Percentiles rank a stretch among this genome's conserved stretches.
phyloP scores from a whole-genome alignment of 2,797 vertebrate genomes.

The Acomys russatus region DNA sequence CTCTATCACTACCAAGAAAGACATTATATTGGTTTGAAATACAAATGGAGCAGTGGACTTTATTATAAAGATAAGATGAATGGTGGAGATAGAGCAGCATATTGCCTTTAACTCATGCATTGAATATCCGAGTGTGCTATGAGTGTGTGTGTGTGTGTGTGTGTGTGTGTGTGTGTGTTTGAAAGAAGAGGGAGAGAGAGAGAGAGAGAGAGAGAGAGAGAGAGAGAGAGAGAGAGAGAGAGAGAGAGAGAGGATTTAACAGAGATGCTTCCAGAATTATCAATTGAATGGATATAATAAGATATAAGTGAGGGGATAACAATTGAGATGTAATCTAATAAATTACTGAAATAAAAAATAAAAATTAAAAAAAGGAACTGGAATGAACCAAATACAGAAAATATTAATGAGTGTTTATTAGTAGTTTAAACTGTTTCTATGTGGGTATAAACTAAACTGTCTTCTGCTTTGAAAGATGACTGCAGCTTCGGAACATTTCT shows the following conservation, averaged over 20 bases:
- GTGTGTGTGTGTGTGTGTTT: background rate
- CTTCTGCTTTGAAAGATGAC: background rate
- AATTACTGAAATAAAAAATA: too few species aligned
- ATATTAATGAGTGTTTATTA: background rate
- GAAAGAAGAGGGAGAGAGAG: background rate
- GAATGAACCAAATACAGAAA: background rate
- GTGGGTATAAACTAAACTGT: background rate
- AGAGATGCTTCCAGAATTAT: background rate
- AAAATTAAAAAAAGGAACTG: background rate
- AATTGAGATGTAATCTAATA: too few species aligned
- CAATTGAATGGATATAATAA: background rate
- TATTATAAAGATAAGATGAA: background rate
- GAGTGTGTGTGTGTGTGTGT: background rate
- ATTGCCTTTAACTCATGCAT: background rate
- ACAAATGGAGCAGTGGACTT: background rate
- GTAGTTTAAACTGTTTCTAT: background rate
- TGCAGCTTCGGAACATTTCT: background rate
- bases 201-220: background rate
- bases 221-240: background rate
- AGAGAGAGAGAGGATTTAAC: background rate
- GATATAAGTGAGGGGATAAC: too few species aligned
- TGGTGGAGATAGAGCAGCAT: background rate
- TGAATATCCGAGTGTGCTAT: background rate
- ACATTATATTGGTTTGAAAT: background rate
- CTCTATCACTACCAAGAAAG: background rate